Conservation (phyloP, 2,888 invertebrate genomes). For the Agapostemon virescens region DNA sequence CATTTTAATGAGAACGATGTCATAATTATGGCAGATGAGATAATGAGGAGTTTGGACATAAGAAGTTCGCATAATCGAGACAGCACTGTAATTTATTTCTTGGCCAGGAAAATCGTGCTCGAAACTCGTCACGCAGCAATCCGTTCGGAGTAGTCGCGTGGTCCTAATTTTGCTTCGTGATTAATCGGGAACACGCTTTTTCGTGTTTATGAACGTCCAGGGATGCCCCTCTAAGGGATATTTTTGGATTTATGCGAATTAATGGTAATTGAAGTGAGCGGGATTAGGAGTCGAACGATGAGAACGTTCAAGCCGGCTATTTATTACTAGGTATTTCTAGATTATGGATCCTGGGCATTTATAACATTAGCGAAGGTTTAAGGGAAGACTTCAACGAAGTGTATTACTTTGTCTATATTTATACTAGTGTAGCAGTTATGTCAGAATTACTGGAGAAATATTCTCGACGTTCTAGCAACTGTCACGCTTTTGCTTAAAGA, state of each 20-base stretch:
- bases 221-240: not conserved
- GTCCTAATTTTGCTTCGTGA: not conserved
- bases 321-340: constrained; percentile 4
- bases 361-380: not conserved
- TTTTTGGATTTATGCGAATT: not conserved
- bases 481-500: not conserved
- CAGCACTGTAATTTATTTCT: not conserved
- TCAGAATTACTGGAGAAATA: too few species aligned
- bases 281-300: not conserved
- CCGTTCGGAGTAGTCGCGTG: not conserved
- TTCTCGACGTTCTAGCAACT: too few species aligned
- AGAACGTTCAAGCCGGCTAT: not conserved
- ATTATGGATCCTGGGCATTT: constrained; percentile 1
- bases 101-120: not conserved
- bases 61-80: too few species aligned
- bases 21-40: too few species aligned
- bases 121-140: not conserved
- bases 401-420: not conserved
- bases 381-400: not conserved
- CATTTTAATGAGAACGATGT: too few species aligned
- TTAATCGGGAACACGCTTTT: not conserved
- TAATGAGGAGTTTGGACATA: too few species aligned
- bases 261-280: not conserved
- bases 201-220: not conserved
- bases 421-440: not conserved